Evolutionary conservation across 2,113 vertebrate species (phyloP).

Genomic region (Terrapene triunguis): DNA sequence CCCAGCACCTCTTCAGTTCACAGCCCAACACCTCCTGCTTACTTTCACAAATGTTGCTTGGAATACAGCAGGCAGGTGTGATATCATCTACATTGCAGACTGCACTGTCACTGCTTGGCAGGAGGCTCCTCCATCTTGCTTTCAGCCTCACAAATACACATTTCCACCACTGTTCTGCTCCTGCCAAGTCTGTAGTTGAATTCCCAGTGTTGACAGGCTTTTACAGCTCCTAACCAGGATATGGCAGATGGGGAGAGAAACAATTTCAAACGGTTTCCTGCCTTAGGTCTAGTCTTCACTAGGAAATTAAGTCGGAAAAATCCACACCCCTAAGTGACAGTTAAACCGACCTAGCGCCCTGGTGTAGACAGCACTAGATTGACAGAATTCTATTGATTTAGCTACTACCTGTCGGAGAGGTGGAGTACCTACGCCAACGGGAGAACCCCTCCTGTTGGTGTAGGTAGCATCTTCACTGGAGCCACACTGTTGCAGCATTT

Average conservation of each 20-base stretch:
- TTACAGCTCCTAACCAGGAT: neutral
- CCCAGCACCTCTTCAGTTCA: neutral
- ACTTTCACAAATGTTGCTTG: neutral
- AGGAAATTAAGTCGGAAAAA: neutral
- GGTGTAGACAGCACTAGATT: neutral
- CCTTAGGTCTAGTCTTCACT: neutral
- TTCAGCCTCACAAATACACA: neutral
- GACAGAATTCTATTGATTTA: neutral
- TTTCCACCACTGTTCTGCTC: neutral
- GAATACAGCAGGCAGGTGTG: neutral
- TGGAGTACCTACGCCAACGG: neutral
- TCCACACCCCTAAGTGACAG: neutral
- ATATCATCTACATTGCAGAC: neutral
- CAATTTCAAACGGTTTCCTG: neutral
- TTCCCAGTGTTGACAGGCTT: too few species aligned
- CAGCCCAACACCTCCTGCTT: too few species aligned
- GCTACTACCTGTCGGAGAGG: neutral
- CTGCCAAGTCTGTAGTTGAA: too few species aligned
- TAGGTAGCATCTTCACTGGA: neutral
- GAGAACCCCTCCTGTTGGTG: neutral
- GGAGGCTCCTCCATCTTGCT: neutral
- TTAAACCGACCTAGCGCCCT: neutral
- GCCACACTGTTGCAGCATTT: neutral
- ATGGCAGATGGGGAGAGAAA: too few species aligned
- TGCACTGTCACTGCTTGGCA: neutral